phyloP scores from a whole-genome alignment of 92 coral and sea anemone genomes.

The Desmophyllum pertusum region DNA sequence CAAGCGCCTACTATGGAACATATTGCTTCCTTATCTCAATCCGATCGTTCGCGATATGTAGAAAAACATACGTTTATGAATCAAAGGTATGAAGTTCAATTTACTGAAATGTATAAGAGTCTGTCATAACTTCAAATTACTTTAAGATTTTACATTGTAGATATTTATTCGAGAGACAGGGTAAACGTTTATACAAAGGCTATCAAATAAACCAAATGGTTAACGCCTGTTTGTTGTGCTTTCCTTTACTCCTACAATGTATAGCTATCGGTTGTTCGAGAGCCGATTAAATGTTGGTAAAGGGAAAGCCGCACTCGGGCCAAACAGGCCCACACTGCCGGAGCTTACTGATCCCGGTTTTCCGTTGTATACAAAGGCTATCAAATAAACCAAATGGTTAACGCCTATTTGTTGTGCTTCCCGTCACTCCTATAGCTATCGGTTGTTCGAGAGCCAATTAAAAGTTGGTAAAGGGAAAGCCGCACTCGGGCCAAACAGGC shows the following conservation, averaged over 20 bases:
- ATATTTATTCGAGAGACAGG: conserved; percentile 13
- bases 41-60: not conserved
- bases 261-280: not conserved
- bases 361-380: no score
- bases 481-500: no score
- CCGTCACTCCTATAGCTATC: not conserved
- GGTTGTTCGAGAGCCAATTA: not conserved
- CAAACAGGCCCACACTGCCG: no score
- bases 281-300: not conserved
- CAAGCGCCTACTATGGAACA: not conserved
- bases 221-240: not conserved
- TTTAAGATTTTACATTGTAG: conserved; percentile 23
- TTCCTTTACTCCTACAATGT: not conserved
- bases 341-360: no score
- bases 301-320: no score
- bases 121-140: conserved; percentile 9
- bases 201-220: conserved; percentile 9
- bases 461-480: not conserved
- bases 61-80: not conserved
- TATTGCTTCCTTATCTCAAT: not conserved
- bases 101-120: not conserved
- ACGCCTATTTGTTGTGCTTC: not conserved
- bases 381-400: conserved; percentile 11
- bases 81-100: not conserved
- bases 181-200: no score